Conservation (phyloP, 2,888 invertebrate species). For the Sinopyrophorus schimmeli region DNA sequence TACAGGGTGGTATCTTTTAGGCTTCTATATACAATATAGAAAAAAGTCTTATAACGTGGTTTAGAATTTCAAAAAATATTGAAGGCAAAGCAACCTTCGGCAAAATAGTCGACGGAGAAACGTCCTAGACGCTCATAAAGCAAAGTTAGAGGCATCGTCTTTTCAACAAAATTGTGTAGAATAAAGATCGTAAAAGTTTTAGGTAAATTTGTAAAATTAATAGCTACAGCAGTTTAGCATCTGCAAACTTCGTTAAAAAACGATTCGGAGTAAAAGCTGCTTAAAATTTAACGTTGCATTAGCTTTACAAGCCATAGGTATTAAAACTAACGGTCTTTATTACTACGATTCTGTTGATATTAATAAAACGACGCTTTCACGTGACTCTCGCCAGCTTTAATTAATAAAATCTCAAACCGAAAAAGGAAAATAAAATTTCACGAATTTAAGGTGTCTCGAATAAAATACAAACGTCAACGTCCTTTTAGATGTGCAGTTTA, state of each 20-base stretch:
- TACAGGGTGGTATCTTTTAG: no score
- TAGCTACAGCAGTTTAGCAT: conserved; percentile 28
- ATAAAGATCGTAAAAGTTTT: conserved; percentile 21
- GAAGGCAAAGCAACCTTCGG: no score
- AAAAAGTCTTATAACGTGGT: no score
- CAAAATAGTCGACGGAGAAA: no score
- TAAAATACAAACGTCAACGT: conserved; percentile 21
- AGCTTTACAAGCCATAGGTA: conserved; percentile 17
- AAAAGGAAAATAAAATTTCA: no score
- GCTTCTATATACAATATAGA: no score
- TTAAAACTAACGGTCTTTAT: conserved; percentile 27
- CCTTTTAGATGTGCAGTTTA: conserved; percentile 21
- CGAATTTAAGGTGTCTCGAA: conserved; percentile 17
- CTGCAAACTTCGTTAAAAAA: conserved; percentile 29
- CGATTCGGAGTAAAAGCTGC: conserved; percentile 27
- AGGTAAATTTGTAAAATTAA: conserved; percentile 25
- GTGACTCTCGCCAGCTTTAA: neutral
- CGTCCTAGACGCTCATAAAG: no score
- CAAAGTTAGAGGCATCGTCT: no score
- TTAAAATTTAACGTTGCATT: conserved; percentile 26
- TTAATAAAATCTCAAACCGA: no score
- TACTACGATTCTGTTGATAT: conserved; percentile 10
- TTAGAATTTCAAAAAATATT: no score
- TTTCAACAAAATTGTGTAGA: no score
- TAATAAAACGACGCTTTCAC: conserved; percentile 1